Evolutionary conservation across 1,140 invertebrate genomes (phyloP).

Genomic region (Chelonus insularis): DNA sequence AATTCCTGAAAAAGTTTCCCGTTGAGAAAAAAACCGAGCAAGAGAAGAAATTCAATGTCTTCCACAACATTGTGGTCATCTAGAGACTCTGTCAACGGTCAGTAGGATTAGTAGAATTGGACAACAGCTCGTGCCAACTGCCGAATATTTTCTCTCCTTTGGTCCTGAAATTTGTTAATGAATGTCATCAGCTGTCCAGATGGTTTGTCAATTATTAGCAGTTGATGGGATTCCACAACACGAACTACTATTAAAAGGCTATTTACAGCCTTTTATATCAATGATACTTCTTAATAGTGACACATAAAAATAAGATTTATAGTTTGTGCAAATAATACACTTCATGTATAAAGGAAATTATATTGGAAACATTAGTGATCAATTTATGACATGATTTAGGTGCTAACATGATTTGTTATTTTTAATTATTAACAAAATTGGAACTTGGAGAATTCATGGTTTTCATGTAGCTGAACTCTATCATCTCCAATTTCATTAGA

Average conservation of each 20-base stretch:
- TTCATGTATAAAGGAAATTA: too few species aligned
- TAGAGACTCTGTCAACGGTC: background rate
- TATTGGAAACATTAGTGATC: too few species aligned
- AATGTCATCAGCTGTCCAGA: background rate
- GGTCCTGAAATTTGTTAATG: background rate
- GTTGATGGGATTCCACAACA: background rate
- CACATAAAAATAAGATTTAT: conserved; percentile 10
- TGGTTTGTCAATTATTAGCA: background rate
- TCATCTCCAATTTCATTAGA: too few species aligned
- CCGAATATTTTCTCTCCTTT: background rate
- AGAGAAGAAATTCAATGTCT: conserved; percentile 1
- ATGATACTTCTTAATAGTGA: conserved; percentile 12
- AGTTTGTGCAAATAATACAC: too few species aligned
- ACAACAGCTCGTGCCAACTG: background rate
- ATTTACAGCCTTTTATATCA: background rate
- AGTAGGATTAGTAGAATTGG: background rate
- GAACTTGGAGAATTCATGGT: too few species aligned
- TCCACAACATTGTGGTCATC: background rate
- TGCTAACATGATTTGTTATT: too few species aligned
- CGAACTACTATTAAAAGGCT: background rate
- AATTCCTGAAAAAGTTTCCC: conserved; percentile 40
- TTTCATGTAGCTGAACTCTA: too few species aligned
- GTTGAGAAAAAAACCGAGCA: conserved; percentile 34
- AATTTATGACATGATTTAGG: too few species aligned
- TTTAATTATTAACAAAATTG: too few species aligned